Base-by-base conservation (phyloP, 2,113 vertebrate genomes). In the Osmerus mordax region DNA sequence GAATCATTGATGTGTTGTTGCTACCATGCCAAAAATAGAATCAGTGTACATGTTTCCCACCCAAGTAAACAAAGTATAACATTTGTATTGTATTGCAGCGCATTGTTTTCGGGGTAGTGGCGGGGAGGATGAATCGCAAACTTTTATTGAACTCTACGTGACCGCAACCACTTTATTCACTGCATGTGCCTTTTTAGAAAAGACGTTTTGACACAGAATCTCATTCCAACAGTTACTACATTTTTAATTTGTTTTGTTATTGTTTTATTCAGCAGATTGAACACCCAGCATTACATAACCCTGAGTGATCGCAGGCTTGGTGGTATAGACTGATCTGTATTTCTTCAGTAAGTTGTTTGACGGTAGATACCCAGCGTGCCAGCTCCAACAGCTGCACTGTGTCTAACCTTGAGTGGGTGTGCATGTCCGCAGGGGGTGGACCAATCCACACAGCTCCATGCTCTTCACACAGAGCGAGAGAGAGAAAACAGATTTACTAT, bases 391-490 rank as follows among this genome's bases (percentile, higher is more conserved):
- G 67, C 74, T 74, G 77, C 80, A 76, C 78, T 47, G 52, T 77
- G 81, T 55, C 79, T 83, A 82, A 87, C 84, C 81, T 86, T 82
- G 80, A 86, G 86, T 86, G 85, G 86, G 82, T 81, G 83, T 86
- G 72, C 70, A 85, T 5, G 23, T 85, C 81, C 81, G 78, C 78
- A 81, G 82, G 78, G 85, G 80, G 77, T 80, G 78, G 71, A 70
- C 85, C 69, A 82, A 79, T 86, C 76, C 69, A 80, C 78, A 60
- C 47, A 64, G 79, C 70, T 77, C 58, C 66, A 68, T 77, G 87
- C 76, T 78, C 61, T 58, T 87, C 62, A 64, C 4, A 56, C 2
- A 18, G 16, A 68, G 51, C 28, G 51, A 53, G 6, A n/a, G 28
- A 58, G 23, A 14, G 41, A 53, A 52, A 53, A 52, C 3, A 13